Evolutionary conservation across 1,140 invertebrate species (phyloP).

Genomic region (Popillia japonica): DNA sequence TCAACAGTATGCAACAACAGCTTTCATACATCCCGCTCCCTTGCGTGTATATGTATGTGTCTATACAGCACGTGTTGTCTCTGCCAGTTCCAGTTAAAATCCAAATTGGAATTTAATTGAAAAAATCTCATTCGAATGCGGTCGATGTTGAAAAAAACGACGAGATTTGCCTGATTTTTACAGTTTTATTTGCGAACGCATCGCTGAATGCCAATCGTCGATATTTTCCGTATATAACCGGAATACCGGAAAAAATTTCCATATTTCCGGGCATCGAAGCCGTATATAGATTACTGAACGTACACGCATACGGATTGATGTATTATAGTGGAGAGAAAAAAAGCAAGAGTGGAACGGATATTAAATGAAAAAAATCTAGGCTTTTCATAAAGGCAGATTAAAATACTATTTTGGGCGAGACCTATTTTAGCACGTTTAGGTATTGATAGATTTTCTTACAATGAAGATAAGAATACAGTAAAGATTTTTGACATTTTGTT

Average conservation of each 20-base stretch:
- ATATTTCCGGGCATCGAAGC: slow-evolving; percentile 31
- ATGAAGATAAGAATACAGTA: no score
- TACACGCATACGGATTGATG: slow-evolving; percentile 40
- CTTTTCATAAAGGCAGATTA: not conserved
- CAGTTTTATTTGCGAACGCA: slow-evolving; percentile 52
- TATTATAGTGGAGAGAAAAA: slow-evolving; percentile 47
- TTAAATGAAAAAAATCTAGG: slow-evolving; percentile 20
- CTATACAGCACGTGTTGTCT: slow-evolving; percentile 38
- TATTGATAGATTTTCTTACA: no score
- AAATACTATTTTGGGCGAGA: not conserved
- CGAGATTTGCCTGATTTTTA: slow-evolving; percentile 52
- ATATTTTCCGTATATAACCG: slow-evolving; percentile 47
- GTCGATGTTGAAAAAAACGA: slow-evolving; percentile 58
- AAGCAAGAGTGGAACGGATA: slow-evolving; percentile 39
- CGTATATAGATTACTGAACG: slow-evolving; percentile 22
- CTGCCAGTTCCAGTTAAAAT: slow-evolving; percentile 40
- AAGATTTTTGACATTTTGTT: no score
- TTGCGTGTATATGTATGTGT: no score
- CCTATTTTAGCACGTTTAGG: no score
- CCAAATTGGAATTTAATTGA: slow-evolving; percentile 59
- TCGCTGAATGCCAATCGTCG: slow-evolving; percentile 56
- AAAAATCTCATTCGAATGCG: slow-evolving; percentile 62
- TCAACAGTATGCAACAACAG: slow-evolving; percentile 3
- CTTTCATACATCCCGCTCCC: not conserved
- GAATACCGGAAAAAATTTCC: slow-evolving; percentile 21